A percentile compares a stretch with the other conserved stretches of the same genome.
phyloP scores from a whole-genome alignment of 2,113 vertebrate species.

The Entelurus aequoreus region DNA sequence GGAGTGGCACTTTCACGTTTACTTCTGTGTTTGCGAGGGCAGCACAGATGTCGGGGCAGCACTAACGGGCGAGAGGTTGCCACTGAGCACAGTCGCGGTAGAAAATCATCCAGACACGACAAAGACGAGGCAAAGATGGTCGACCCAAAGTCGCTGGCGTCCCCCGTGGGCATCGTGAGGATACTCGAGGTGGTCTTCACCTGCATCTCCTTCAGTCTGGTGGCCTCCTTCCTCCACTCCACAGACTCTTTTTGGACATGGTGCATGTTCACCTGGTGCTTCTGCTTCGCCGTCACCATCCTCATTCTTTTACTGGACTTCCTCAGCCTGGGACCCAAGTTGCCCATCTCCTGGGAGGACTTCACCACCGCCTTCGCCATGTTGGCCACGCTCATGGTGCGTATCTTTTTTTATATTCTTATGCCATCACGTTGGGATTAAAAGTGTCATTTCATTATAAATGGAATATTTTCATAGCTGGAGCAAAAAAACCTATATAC shows the following conservation, averaged over 20 bases:
- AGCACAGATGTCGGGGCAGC: not conserved
- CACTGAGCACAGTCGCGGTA: not conserved
- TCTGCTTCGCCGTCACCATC: constrained; percentile 77
- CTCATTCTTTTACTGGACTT: constrained; percentile 78
- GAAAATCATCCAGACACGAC: not conserved
- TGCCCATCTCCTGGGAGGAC: constrained; percentile 83
- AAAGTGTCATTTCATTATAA: too few species aligned
- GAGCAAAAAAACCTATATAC: too few species aligned
- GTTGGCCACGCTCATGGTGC: constrained; percentile 76
- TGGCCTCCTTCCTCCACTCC: constrained; percentile 40
- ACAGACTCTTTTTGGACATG: constrained; percentile 42
- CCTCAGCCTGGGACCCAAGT: constrained; percentile 41
- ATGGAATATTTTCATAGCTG: too few species aligned
- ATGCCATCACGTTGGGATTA: not conserved
- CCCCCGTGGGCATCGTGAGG: constrained; percentile 73
- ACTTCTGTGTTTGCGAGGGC: not conserved
- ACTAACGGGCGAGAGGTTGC: not conserved
- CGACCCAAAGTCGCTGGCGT: constrained; percentile 52
- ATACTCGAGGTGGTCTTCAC: constrained; percentile 71
- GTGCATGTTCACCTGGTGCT: constrained; percentile 86
- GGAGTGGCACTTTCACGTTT: not conserved
- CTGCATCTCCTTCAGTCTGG: constrained; percentile 80
- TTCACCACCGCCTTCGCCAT: constrained; percentile 81
- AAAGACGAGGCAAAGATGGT: constrained; percentile 32
- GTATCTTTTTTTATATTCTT: constrained; percentile 4